Conservation (phyloP, 2,797 vertebrate species). For the Cynodonichthys magdalenae region DNA sequence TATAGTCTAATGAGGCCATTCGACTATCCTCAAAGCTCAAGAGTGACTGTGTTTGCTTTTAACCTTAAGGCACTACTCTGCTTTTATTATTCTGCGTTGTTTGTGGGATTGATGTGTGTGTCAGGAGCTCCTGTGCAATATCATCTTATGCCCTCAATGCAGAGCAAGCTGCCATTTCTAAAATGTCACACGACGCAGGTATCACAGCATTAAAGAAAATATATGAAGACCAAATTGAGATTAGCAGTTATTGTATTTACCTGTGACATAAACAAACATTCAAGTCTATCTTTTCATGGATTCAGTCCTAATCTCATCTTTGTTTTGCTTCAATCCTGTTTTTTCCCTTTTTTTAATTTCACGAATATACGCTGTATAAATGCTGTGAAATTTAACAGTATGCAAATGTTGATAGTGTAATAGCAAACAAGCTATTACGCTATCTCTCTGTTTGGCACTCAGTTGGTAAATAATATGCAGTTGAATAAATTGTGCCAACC, state of each 20-base stretch:
- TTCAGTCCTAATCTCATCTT: slow-evolving; percentile 8
- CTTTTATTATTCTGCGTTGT: slow-evolving; percentile 37
- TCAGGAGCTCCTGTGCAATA: slow-evolving; percentile 18
- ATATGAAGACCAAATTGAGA: not conserved
- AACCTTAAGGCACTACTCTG: slow-evolving; percentile 43
- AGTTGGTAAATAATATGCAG: slow-evolving; percentile 67
- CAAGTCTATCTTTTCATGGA: not conserved
- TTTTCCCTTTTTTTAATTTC: slow-evolving; percentile 39
- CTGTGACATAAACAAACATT: slow-evolving; percentile 13
- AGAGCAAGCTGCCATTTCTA: slow-evolving; percentile 21
- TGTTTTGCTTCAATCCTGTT: not conserved
- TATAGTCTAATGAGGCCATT: slow-evolving; percentile 34
- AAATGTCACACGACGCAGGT: slow-evolving; percentile 21
- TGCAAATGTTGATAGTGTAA: slow-evolving; percentile 72
- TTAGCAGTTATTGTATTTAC: slow-evolving; percentile 21
- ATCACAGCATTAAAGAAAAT: slow-evolving; percentile 14
- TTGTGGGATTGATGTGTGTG: slow-evolving; percentile 39
- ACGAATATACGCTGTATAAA: slow-evolving; percentile 30
- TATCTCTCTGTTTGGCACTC: slow-evolving; percentile 52
- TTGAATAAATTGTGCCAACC: slow-evolving; percentile 63
- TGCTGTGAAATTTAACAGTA: slow-evolving; percentile 61
- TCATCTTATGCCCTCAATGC: slow-evolving; percentile 7
- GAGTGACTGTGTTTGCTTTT: slow-evolving; percentile 44
- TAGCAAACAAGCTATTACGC: slow-evolving; percentile 59
- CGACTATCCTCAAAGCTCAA: slow-evolving; percentile 27